Percentiles rank a stretch among this genome's conserved stretches.
Conservation (phyloP, 2,113 vertebrate genomes). For the Microcebus tavaratra region DNA sequence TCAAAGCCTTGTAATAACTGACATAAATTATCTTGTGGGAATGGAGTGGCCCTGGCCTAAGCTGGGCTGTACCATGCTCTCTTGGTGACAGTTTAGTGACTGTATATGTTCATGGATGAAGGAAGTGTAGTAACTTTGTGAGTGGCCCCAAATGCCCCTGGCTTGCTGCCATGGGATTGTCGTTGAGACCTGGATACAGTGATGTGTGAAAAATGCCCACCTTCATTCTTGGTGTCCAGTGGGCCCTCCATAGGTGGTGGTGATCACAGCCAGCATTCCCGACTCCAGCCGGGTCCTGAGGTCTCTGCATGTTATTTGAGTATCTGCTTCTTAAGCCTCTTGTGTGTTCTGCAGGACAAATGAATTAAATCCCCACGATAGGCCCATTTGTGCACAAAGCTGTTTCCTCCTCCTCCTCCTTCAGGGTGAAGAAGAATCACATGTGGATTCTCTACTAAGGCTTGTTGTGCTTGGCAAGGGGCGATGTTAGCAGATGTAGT, state of each 20-base stretch:
- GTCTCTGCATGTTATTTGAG: neutral
- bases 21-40: slow-evolving; percentile 22
- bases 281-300: neutral
- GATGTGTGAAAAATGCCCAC: neutral
- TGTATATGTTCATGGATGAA: slow-evolving; percentile 44
- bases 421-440: neutral
- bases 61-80: neutral
- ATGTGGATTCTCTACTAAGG: neutral
- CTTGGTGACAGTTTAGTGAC: neutral
- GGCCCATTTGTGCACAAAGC: neutral
- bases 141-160: neutral
- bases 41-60: neutral
- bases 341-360: neutral
- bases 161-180: neutral
- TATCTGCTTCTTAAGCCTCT: neutral
- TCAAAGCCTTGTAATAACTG: neutral
- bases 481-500: neutral
- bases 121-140: slow-evolving; percentile 22
- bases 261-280: accelerated
- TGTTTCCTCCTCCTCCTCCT: neutral
- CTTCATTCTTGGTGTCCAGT: neutral
- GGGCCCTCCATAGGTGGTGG: neutral
- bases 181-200: neutral
- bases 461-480: neutral
- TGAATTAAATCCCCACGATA: neutral